Conservation (phyloP, 2,797 vertebrate genomes). For the Chiroxiphia lanceolata region DNA sequence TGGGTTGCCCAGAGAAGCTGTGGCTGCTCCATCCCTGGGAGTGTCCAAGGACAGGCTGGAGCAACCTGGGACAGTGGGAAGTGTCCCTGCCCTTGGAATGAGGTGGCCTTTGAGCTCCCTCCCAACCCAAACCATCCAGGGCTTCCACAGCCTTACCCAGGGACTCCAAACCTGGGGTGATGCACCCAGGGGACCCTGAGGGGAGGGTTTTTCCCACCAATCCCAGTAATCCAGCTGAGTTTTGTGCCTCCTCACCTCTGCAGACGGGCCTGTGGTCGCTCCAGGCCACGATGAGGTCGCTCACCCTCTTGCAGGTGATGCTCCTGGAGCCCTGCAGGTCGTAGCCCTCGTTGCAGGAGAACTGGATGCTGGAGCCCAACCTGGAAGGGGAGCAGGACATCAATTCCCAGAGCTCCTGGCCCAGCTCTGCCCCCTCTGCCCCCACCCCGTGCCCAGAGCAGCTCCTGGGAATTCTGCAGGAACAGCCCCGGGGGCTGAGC, state of each 20-base stretch:
- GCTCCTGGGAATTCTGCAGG: background rate
- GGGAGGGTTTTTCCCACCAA: background rate
- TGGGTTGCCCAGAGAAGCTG: background rate
- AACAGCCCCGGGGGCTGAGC: background rate
- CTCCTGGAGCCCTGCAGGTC: constrained; percentile 97
- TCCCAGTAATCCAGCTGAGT: accelerated
- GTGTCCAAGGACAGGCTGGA: background rate
- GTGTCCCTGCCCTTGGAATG: background rate
- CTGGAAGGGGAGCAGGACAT: background rate
- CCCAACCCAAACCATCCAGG: background rate
- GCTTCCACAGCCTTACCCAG: background rate
- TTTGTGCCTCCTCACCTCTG: constrained; percentile 83
- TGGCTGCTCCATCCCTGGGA: background rate
- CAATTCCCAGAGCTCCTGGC: background rate
- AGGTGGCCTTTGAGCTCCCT: background rate
- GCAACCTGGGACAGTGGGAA: background rate
- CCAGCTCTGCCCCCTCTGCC: accelerated
- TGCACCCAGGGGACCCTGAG: accelerated
- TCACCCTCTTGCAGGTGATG: constrained; percentile 96
- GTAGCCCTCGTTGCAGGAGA: constrained; percentile 96
- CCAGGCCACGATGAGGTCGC: constrained; percentile 97
- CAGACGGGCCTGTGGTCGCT: constrained; percentile 96
- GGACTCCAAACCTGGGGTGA: accelerated
- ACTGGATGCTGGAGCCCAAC: constrained; percentile 83
- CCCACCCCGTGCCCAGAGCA: background rate